Conservation (phyloP, 2,888 invertebrate genomes). For the Zhengitettix transpicula region DNA sequence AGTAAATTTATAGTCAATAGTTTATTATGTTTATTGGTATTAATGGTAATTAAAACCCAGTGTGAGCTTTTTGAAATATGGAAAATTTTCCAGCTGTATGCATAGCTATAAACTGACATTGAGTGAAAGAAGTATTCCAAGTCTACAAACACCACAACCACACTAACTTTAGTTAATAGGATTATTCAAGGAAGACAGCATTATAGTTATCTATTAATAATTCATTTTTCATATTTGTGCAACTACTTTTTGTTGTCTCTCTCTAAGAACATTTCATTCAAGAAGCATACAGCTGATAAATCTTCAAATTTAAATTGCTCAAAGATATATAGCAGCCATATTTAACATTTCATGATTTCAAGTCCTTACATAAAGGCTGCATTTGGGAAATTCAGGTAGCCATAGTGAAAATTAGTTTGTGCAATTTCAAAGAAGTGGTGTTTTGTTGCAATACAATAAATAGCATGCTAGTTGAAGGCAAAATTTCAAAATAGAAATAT, state of each 20-base stretch:
- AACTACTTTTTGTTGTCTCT: too few relatives aligned
- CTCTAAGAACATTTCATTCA: too few relatives aligned
- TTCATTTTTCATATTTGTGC: too few relatives aligned
- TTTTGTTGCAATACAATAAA: background rate
- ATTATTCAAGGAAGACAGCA: background rate
- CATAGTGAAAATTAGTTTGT: background rate
- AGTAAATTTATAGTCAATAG: constrained; percentile 26
- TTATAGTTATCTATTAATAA: too few relatives aligned
- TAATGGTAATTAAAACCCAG: constrained; percentile 11
- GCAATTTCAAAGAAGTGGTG: background rate
- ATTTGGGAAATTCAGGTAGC: background rate
- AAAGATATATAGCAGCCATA: background rate
- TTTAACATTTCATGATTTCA: background rate
- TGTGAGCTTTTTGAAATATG: background rate
- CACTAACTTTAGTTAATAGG: background rate
- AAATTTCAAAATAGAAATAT: too few relatives aligned
- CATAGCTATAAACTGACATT: background rate
- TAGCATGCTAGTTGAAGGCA: background rate
- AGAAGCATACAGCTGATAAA: background rate
- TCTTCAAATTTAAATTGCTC: background rate
- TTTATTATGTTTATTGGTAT: constrained; percentile 9
- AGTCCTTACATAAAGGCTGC: background rate
- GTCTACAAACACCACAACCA: background rate
- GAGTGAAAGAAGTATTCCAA: background rate
- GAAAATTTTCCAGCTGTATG: background rate